A percentile compares a stretch with the other conserved stretches of the same genome.
Evolutionary conservation across 2,113 vertebrate species (phyloP).

Genomic region (Pluvialis apricaria): DNA sequence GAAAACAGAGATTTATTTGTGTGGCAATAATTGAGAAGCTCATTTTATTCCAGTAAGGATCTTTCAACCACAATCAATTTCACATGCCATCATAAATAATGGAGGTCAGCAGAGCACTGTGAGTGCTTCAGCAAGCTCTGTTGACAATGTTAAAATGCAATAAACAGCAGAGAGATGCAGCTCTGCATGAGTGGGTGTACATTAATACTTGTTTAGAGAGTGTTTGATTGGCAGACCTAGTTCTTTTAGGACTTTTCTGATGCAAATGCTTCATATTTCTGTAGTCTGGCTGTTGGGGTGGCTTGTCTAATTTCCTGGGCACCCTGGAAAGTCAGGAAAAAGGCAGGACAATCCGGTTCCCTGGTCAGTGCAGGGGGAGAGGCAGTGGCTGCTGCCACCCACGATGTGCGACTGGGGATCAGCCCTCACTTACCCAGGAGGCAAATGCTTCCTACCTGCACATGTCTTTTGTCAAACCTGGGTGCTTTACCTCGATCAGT

Average conservation of each 20-base stretch:
- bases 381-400: background rate
- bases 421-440: background rate
- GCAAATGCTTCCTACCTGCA: background rate
- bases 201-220: slow-evolving; percentile 54
- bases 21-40: slow-evolving; percentile 78
- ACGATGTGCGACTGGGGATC: fast-evolving
- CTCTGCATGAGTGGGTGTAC: background rate
- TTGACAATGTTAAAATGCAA: slow-evolving; percentile 63
- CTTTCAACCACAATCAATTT: slow-evolving; percentile 83
- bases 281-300: background rate
- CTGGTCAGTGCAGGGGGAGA: background rate
- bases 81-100: slow-evolving; percentile 74
- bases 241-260: background rate
- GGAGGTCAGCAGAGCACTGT: slow-evolving; percentile 68
- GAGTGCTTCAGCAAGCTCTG: slow-evolving; percentile 25
- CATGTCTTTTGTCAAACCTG: background rate
- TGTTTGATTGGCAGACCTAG: slow-evolving; percentile 43
- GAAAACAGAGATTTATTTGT: slow-evolving; percentile 71
- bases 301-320: background rate
- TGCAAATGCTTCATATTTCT: background rate
- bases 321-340: too few relatives aligned
- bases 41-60: slow-evolving; percentile 81
- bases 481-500: background rate
- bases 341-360: background rate
- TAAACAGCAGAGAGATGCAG: slow-evolving; percentile 18